Evolutionary conservation across 2,113 vertebrate genomes (phyloP).

Genomic region (Gasterosteus nipponicus): DNA sequence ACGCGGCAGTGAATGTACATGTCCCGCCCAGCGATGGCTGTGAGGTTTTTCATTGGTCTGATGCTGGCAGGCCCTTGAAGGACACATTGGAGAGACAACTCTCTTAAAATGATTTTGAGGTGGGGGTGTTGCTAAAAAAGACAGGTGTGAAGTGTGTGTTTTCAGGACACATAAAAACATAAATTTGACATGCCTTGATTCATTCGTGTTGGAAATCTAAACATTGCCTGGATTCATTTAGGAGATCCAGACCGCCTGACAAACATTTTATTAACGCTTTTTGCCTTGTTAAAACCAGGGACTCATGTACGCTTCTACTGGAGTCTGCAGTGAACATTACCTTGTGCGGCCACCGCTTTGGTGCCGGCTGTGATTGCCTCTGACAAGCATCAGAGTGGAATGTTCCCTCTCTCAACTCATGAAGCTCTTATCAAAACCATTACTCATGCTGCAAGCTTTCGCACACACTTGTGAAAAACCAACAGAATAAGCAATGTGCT

Average conservation of each 20-base stretch:
- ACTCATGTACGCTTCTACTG: constrained; percentile 22
- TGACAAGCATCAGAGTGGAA: constrained; percentile 61
- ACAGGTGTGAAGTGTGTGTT: constrained; percentile 64
- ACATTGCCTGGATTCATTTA: not conserved
- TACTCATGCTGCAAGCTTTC: constrained; percentile 56
- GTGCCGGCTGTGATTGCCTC: constrained; percentile 48
- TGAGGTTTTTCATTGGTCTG: constrained; percentile 98
- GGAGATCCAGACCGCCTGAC: constrained; percentile 28
- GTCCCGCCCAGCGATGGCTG: constrained; percentile 96
- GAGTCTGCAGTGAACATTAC: constrained; percentile 43
- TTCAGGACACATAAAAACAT: constrained; percentile 54
- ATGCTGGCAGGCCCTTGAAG: constrained; percentile 96
- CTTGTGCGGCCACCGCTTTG: constrained; percentile 34
- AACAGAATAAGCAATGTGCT: constrained; percentile 55
- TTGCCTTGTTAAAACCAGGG: constrained; percentile 25
- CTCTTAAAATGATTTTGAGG: constrained; percentile 82
- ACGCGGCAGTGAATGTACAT: constrained; percentile 98
- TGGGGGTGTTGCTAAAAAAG: constrained; percentile 46
- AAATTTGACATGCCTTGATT: constrained; percentile 62
- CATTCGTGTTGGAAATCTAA: constrained; percentile 37
- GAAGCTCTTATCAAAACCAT: constrained; percentile 66
- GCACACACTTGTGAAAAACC: constrained; percentile 60
- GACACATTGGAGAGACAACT: constrained; percentile 80
- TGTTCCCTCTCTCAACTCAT: constrained; percentile 63
- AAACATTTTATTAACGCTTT: not conserved